Evolutionary conservation across 2,888 invertebrate species (phyloP), one percentile per base, ranked within the genome.

Genomic region (Himalopsyche anomala): DNA sequence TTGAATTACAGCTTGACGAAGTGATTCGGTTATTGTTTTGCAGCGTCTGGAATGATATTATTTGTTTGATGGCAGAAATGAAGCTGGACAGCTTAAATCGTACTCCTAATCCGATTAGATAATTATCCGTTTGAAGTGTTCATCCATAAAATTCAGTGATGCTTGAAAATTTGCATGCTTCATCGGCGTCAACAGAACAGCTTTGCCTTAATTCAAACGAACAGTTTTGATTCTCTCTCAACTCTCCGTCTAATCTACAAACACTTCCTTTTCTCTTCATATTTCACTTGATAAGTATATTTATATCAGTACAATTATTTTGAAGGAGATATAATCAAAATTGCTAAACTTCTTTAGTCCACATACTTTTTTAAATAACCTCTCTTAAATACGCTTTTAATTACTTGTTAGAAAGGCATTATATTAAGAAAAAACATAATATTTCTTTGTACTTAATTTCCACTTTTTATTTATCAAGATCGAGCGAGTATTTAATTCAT

Each of bases 101-200:
- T 38, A 38, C 12, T 36, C 28, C 36, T 74, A 74, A 74, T 74
- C 74, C 74, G 38, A 74, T 74, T 74, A 74, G 38, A 74, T 36
- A 74, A 74, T 74, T 74, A 74, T 74, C 38, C 74, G 74, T 36
- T 36, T 74, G 74, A 36, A 74, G 74, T 38, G 74, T 74, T 74
- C 74, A 74, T 74, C 74, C 36, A 36, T 28, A 74, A 74, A 74
- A 36, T 74, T 36, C 74, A 15, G 74, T 74, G 74, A 74, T 74
- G 74, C 74, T 36, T 74, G 74, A 74, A 74, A 74, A 74, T 74
- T 74, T 74, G 74, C 36, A 74, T 74, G 74, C 74, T 74, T 38
- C 74, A 74, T 74, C 36, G 74, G 74, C 36, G 74, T 74, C 74
- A 74, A 36, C 74, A 74, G 74, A 12, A 74, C 62, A 62, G 19